Evolutionary conservation across 2,888 invertebrate genomes (phyloP).

Genomic region (Mythimna loreyi): DNA sequence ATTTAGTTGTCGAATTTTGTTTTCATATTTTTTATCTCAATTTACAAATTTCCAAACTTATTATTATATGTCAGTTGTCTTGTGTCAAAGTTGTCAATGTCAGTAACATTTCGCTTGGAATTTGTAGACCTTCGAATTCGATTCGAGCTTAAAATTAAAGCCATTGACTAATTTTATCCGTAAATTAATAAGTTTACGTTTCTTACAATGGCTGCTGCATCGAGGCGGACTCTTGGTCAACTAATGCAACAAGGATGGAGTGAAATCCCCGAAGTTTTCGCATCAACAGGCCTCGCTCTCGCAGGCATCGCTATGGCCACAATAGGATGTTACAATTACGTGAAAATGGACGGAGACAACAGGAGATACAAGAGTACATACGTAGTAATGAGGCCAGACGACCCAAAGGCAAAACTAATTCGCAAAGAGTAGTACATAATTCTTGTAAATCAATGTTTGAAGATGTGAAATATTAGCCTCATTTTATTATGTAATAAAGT

Average conservation of each 20-base stretch:
- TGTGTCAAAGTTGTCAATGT: neutral
- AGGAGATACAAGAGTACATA: slow-evolving; percentile 92
- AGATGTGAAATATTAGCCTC: slow-evolving; percentile 64
- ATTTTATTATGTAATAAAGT: slow-evolving; percentile 86
- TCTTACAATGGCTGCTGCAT: slow-evolving; percentile 77
- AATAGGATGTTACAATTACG: slow-evolving; percentile 87
- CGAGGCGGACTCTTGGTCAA: slow-evolving; percentile 81
- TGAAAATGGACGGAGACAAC: slow-evolving; percentile 92
- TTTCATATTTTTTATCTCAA: too few species aligned
- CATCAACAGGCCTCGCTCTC: slow-evolving; percentile 90
- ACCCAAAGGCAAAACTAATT: slow-evolving; percentile 91
- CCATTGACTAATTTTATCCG: neutral
- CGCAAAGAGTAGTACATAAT: slow-evolving; percentile 84
- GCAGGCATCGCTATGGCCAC: slow-evolving; percentile 89
- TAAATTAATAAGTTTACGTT: slow-evolving; percentile 18
- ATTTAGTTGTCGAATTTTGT: too few species aligned
- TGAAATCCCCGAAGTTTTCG: slow-evolving; percentile 94
- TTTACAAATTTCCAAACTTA: neutral
- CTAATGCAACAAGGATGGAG: slow-evolving; percentile 89
- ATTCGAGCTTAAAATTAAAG: neutral
- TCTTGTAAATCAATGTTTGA: slow-evolving; percentile 23
- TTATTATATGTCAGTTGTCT: neutral
- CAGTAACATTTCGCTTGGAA: neutral
- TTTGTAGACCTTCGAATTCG: neutral
- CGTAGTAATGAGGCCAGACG: slow-evolving; percentile 92